These are phyloP conservation scores for Cerastis leucographa DNA, from an alignment of 2,888 invertebrate species.

Conservation along the genomic window DNA sequence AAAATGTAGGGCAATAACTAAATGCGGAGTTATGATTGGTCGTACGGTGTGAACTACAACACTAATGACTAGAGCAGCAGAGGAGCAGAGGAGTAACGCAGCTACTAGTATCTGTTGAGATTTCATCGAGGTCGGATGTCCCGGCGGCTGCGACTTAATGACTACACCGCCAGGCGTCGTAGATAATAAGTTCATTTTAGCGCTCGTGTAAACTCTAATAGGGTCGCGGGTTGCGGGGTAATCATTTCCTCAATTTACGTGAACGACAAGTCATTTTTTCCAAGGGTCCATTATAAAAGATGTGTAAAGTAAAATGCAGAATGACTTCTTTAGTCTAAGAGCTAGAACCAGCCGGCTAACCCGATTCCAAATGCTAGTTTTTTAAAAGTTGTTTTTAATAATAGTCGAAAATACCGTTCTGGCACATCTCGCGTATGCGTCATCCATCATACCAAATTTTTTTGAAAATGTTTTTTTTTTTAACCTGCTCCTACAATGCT, in stretches of 20 bases:
- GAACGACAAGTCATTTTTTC: constrained; percentile 45
- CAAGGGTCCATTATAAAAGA: background rate
- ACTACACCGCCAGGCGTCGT: constrained; percentile 46
- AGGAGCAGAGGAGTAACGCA: constrained; percentile 18
- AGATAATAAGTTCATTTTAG: constrained; percentile 61
- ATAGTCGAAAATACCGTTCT: too few relatives aligned
- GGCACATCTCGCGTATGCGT: too few relatives aligned
- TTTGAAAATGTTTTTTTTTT: too few relatives aligned
- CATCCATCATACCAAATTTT: too few relatives aligned
- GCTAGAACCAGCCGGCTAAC: too few relatives aligned
- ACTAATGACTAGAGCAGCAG: constrained; percentile 32
- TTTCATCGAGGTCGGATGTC: constrained; percentile 58
- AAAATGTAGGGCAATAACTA: constrained; percentile 19
- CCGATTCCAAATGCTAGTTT: too few relatives aligned
- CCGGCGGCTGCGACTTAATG: constrained; percentile 58
- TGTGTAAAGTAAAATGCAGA: constrained; percentile 5
- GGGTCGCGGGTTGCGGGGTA: constrained; percentile 43
- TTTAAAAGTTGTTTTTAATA: too few relatives aligned
- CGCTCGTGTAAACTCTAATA: constrained; percentile 46
- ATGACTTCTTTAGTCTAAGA: background rate
- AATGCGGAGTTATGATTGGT: constrained; percentile 14
- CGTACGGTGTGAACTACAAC: constrained; percentile 14
- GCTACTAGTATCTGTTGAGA: constrained; percentile 40
- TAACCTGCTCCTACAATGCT: too few relatives aligned
- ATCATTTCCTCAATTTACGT: constrained; percentile 50